phyloP scores from a whole-genome alignment of 2,797 vertebrate genomes.

The Hephaestus fuliginosus region DNA sequence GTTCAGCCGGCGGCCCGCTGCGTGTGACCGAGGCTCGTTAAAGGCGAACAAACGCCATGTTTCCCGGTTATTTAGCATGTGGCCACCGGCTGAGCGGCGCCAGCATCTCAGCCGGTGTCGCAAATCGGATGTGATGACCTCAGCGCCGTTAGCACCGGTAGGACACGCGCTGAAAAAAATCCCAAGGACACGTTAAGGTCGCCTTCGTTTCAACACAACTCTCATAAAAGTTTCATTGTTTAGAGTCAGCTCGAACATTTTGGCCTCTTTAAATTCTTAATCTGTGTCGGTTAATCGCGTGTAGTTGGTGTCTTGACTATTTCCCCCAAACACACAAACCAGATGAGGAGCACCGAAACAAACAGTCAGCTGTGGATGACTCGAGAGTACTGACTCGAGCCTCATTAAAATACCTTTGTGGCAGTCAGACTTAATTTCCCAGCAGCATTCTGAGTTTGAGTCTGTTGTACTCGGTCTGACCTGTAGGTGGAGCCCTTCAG shows the following conservation, averaged over 20 bases:
- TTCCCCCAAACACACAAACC: rapidly evolving
- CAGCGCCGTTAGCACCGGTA: slow-evolving; percentile 24
- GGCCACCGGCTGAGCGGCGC: neutral
- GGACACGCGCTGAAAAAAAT: neutral
- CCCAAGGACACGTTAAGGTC: slow-evolving; percentile 51
- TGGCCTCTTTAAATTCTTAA: neutral
- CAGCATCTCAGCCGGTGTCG: neutral
- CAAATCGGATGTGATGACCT: slow-evolving; percentile 55
- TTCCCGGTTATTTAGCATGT: neutral
- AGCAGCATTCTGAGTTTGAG: neutral
- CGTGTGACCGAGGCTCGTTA: no score
- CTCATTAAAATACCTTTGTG: slow-evolving; percentile 15
- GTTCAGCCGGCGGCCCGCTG: neutral
- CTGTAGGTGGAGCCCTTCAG: slow-evolving; percentile 25
- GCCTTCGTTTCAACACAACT: neutral
- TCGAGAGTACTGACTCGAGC: rapidly evolving
- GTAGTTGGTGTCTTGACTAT: neutral
- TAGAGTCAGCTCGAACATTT: rapidly evolving
- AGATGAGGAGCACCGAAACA: rapidly evolving
- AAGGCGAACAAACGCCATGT: neutral
- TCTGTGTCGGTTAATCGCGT: neutral
- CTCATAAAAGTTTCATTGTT: neutral
- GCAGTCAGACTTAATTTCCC: slow-evolving; percentile 10
- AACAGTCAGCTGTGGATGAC: neutral
- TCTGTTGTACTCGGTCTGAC: neutral